Conservation (phyloP, 2,888 invertebrate genomes). For the Pilophorus perplexus region DNA sequence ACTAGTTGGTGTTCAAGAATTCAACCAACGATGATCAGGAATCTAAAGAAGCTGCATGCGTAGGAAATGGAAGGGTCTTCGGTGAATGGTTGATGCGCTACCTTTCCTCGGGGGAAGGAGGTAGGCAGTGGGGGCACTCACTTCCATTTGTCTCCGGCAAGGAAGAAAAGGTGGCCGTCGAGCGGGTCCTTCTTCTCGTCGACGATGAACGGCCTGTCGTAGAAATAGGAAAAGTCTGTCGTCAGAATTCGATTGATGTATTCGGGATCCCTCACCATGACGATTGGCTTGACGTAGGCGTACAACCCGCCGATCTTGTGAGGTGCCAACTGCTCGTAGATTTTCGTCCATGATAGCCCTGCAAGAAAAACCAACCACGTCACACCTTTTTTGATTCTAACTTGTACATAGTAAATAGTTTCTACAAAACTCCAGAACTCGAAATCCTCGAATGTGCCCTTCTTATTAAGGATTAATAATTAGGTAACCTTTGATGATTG, state of each 20-base stretch:
- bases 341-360: conserved; percentile 2
- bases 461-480: no score
- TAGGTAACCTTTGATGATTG: no score
- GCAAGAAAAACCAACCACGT: background rate
- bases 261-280: conserved; percentile 28
- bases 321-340: conserved; percentile 18
- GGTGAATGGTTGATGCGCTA: no score
- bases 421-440: no score
- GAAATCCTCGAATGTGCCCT: no score
- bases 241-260: background rate
- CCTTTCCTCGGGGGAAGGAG: no score
- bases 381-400: no score
- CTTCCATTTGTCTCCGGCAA: conserved; percentile 37
- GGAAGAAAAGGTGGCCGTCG: conserved; percentile 37
- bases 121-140: no score
- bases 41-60: background rate
- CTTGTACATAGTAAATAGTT: no score
- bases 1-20: no score
- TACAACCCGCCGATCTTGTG: conserved; percentile 31
- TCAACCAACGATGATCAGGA: no score
- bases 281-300: background rate
- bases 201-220: conserved; percentile 31
- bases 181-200: conserved; percentile 39
- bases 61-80: no score
- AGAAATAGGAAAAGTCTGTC: conserved; percentile 30